Evolutionary conservation across 2,113 vertebrate genomes (phyloP), one percentile per base, ranked within the genome.

Genomic region (Melanocharis versteri): DNA sequence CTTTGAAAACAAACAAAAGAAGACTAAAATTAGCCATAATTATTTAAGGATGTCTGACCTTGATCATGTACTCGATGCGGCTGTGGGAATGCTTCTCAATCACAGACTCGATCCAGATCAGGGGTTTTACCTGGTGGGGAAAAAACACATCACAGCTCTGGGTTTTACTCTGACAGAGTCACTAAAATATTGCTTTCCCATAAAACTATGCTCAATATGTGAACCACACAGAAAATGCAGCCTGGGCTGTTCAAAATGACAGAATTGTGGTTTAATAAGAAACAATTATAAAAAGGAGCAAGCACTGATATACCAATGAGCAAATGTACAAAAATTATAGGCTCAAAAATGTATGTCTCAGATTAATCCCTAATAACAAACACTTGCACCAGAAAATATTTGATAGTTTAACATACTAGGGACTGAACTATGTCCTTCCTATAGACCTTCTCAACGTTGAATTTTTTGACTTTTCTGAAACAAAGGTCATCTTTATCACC

Each of bases 21-120:
- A 54, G 30, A 51, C 11, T 57, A 15, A 71, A 89, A 75, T 20
- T 5, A 65, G 30, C 31, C 13, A 7, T 3, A 13, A n/a, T 56
- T 22, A 13, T 31, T 48, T 18, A 5, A 39, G 53, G 22, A 6
- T 12, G 42, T 37, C 96, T 40, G 42, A 99, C 99, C 99, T 99
- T 99, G 91, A 99, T 99, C 99, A 99, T 99, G 98, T 99, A 99
- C 97, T 99, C 99, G 3, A 99, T 99, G 61, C 99, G 99, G 97
- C 99, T 99, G 98, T 99, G 99, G 60, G 99, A 99, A 95, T 99
- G 99, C 93, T 99, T 99, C 95, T 99, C 99, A 23, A 99, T 99
- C 83, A 99, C 99, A 5, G 99, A 99, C 94, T 99, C 99, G 14
- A 99, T 99, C 99, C 99, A 99, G 96, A 99, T 99, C 94, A 99